Conservation (phyloP, 2,113 vertebrate species). For the Semicossyphus pulcher region DNA sequence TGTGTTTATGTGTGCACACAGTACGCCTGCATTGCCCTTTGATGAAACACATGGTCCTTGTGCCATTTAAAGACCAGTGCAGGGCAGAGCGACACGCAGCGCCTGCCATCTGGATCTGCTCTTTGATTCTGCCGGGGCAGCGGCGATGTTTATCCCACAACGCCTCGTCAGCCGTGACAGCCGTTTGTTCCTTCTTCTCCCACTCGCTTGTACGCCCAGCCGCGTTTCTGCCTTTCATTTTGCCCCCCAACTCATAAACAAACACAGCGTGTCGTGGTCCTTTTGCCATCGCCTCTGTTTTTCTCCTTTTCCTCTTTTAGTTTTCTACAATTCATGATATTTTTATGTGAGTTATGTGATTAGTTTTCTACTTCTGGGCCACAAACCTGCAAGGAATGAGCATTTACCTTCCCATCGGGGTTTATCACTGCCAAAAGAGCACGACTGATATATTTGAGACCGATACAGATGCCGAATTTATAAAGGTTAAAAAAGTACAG, state of each 20-base stretch:
- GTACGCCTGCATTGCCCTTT: conserved; percentile 27
- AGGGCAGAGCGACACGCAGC: conserved; percentile 24
- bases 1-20: not conserved
- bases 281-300: not conserved
- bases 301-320: not conserved
- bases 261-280: conserved; percentile 2
- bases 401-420: not conserved
- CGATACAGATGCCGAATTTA: not conserved
- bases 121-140: conserved; percentile 56
- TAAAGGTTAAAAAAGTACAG: not conserved
- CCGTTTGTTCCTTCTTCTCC: conserved; percentile 29
- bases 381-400: not conserved
- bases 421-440: not conserved
- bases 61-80: conserved; percentile 48
- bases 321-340: not conserved
- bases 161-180: conserved; percentile 65
- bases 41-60: conserved; percentile 69
- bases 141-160: conserved; percentile 57
- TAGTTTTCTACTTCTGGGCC: not conserved
- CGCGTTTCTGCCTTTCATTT: not conserved
- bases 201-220: not conserved
- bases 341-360: not conserved
- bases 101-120: conserved; percentile 67
- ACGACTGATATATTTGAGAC: too few species aligned
- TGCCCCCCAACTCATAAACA: not conserved